Evolutionary conservation across 2,113 vertebrate species (phyloP).

Genomic region (Gymnocephalus cernua): DNA sequence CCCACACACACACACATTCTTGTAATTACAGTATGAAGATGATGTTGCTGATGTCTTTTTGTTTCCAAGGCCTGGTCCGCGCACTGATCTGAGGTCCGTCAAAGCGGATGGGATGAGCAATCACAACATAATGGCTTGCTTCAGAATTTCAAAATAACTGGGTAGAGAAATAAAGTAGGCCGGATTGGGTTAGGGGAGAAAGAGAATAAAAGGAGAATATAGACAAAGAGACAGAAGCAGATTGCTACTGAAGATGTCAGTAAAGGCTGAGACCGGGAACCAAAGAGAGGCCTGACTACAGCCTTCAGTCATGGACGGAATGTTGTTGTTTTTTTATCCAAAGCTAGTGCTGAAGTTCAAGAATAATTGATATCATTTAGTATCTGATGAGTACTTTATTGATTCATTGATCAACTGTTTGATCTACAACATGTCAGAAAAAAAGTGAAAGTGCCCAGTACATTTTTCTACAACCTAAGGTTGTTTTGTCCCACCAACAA

Average conservation of each 20-base stretch:
- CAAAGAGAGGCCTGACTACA: conserved; percentile 31
- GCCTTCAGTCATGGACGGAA: background rate
- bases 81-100: conserved; percentile 67
- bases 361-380: background rate
- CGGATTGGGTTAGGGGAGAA: conserved; percentile 20
- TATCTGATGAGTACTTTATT: background rate
- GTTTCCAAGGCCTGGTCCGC: conserved; percentile 64
- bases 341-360: background rate
- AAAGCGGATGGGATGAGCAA: conserved; percentile 64
- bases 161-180: conserved; percentile 39
- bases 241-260: conserved; percentile 33
- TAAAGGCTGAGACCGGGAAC: conserved; percentile 18
- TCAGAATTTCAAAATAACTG: conserved; percentile 38
- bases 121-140: conserved; percentile 55
- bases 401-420: background rate
- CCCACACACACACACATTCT: no score
- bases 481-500: background rate
- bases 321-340: conserved; percentile 2
- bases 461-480: background rate
- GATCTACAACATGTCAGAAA: background rate
- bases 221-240: conserved; percentile 47
- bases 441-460: background rate
- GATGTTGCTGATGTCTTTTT: conserved; percentile 79
- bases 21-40: conserved; percentile 92
- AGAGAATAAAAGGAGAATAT: conserved; percentile 49